Evolutionary conservation across 2,113 vertebrate genomes (phyloP).

Genomic region (Poeciliopsis prolifica): DNA sequence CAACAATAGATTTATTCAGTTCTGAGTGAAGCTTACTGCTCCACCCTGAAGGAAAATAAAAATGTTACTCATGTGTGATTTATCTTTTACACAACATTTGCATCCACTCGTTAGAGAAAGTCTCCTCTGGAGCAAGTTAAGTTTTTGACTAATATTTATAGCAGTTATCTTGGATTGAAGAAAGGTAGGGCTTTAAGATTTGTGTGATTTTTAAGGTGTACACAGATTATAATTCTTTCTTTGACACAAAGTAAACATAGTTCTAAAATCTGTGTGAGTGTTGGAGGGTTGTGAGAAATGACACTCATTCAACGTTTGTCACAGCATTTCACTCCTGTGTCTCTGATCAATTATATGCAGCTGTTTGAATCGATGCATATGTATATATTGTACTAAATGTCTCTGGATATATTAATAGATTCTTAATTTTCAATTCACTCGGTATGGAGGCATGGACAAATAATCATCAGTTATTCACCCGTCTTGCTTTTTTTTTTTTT

Average conservation of each 20-base stretch:
- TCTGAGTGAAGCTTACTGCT: too few relatives aligned
- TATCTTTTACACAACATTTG: background rate
- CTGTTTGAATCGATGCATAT: background rate
- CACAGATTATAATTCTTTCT: background rate
- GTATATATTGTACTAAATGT: background rate
- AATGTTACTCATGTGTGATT: background rate
- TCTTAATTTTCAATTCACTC: slow-evolving; percentile 33
- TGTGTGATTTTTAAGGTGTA: too few relatives aligned
- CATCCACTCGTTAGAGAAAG: background rate
- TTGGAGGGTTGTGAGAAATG: background rate
- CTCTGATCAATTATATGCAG: too few relatives aligned
- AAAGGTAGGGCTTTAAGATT: too few relatives aligned
- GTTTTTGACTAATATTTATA: too few relatives aligned
- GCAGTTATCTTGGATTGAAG: too few relatives aligned
- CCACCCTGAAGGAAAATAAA: too few relatives aligned
- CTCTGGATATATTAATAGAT: background rate
- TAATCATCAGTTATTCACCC: slow-evolving; percentile 21
- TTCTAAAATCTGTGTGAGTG: background rate
- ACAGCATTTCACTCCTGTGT: background rate
- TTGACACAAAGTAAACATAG: background rate
- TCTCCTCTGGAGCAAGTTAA: too few relatives aligned
- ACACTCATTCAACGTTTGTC: background rate
- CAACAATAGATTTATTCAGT: too few relatives aligned
- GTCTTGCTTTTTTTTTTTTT: slow-evolving; percentile 41
- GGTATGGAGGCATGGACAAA: slow-evolving; percentile 23